Evolutionary conservation across 2,113 vertebrate species (phyloP).

Genomic region (Mirza zaza): DNA sequence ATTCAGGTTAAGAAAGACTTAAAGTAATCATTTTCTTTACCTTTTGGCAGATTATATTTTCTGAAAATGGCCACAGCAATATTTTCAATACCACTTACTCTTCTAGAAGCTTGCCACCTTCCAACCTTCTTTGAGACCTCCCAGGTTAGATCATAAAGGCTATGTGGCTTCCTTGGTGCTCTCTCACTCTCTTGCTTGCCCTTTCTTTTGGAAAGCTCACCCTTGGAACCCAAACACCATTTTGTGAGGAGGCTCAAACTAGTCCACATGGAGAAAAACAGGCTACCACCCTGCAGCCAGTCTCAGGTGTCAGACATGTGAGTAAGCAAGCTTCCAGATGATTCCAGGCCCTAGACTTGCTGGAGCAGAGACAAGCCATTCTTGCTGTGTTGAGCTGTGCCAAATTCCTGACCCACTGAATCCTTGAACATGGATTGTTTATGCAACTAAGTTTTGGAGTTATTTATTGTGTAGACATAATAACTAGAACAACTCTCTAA

Average conservation of each 20-base stretch:
- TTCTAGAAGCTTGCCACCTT: background rate
- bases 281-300: background rate
- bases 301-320: background rate
- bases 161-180: background rate
- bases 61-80: background rate
- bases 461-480: background rate
- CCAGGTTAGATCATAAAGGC: background rate
- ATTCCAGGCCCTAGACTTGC: background rate
- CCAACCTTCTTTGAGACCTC: background rate
- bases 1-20: background rate
- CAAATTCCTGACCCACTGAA: background rate
- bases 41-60: background rate
- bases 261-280: background rate
- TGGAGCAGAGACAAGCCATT: background rate
- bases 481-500: background rate
- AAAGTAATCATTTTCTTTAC: conserved; percentile 37
- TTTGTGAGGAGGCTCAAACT: background rate
- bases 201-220: background rate
- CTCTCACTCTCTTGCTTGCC: background rate
- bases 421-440: background rate
- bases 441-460: background rate
- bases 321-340: background rate
- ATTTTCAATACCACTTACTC: background rate
- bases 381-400: background rate
- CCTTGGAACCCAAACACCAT: background rate